Evolutionary conservation across 53 echinoderm and acorn worm genomes (phyloP).

Genomic region (Glandiceps talaboti): DNA sequence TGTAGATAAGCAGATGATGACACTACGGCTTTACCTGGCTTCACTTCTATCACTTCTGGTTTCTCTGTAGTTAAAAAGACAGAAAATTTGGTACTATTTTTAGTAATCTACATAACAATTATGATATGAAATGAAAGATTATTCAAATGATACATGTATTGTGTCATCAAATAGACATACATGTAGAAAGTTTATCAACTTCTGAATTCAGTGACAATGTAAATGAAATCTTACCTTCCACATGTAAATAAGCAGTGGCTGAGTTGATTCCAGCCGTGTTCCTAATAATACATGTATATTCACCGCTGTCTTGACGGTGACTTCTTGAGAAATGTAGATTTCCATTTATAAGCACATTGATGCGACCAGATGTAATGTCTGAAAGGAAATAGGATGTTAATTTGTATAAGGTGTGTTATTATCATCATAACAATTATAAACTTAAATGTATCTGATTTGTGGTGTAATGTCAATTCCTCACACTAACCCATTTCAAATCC

Average conservation of each 20-base stretch:
- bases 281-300: slow-evolving; percentile 58
- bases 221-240: slow-evolving; percentile 72
- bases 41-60: slow-evolving; percentile 43
- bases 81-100: no score
- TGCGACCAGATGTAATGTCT: slow-evolving; percentile 18
- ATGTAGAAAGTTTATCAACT: no score
- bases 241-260: slow-evolving; percentile 31
- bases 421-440: no score
- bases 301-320: slow-evolving; percentile 60
- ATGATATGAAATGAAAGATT: no score
- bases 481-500: no score
- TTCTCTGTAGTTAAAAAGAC: slow-evolving; percentile 32
- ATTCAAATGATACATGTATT: no score
- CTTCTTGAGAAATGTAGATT: slow-evolving; percentile 38
- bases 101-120: no score
- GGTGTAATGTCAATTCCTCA: no score
- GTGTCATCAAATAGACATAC: neutral
- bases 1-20: slow-evolving; percentile 37
- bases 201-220: no score
- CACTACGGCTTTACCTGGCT: slow-evolving; percentile 19
- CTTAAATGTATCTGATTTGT: no score
- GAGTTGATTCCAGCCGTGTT: slow-evolving; percentile 45
- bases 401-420: no score
- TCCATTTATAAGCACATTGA: slow-evolving; percentile 39
- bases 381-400: no score